These are phyloP conservation scores for Sorex fumeus DNA, from an alignment of 2,113 vertebrate species.

Conservation along the genomic window DNA sequence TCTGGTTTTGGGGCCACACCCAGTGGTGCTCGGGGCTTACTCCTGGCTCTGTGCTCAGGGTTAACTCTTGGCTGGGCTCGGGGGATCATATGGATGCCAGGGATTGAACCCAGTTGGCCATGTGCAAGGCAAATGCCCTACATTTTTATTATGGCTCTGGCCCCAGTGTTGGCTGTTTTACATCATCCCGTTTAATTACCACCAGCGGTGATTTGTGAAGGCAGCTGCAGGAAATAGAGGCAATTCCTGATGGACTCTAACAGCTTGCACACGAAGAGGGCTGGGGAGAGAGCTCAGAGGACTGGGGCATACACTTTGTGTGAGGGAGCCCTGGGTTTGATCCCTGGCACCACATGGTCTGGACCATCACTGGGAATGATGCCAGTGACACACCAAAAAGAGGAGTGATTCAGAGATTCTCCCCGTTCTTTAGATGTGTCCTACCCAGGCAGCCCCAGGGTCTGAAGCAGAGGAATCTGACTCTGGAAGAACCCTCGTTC, in stretches of 20 bases:
- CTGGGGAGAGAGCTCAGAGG: background rate
- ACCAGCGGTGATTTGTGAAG: background rate
- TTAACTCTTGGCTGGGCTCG: no score
- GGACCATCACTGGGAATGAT: no score
- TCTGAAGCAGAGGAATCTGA: background rate
- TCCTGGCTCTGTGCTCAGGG: no score
- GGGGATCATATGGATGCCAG: no score
- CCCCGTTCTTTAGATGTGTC: background rate
- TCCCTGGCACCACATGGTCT: no score
- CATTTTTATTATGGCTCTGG: no score
- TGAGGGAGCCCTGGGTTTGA: no score
- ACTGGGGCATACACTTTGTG: no score
- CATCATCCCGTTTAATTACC: background rate
- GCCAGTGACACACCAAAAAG: background rate
- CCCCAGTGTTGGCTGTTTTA: background rate
- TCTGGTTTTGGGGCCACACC: no score
- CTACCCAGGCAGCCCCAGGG: background rate
- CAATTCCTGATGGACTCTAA: background rate
- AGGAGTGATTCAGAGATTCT: conserved; percentile 31
- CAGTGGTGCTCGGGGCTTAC: no score
- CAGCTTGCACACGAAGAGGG: background rate
- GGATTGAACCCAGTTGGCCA: no score
- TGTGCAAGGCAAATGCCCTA: no score
- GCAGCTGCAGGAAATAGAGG: background rate
- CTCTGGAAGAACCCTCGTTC: background rate